A percentile compares a stretch with the other conserved stretches of the same genome.
phyloP scores from a whole-genome alignment of 2,113 vertebrate species.

The Cyanoramphus novaezelandiae region DNA sequence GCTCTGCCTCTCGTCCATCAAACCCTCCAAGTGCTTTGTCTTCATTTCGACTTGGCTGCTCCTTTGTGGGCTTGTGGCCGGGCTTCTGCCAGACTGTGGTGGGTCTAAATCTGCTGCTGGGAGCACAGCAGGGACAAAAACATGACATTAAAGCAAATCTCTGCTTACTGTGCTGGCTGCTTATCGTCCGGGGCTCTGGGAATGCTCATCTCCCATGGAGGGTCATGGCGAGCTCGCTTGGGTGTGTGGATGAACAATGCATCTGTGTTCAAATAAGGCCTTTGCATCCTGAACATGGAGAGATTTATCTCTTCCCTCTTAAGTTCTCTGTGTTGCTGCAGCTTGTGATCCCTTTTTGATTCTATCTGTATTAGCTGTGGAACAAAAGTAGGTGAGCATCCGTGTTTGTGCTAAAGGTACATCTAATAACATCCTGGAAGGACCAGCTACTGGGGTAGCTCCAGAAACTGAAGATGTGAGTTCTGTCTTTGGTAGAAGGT shows the following conservation, averaged over 20 bases:
- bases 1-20: constrained; percentile 66
- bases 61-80: background rate
- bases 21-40: constrained; percentile 62
- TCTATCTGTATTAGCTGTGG: background rate
- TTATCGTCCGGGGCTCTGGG: background rate
- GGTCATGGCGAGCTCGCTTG: background rate
- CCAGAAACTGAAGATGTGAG: background rate
- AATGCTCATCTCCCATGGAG: fast-evolving
- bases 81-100: background rate
- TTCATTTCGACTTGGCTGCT: constrained; percentile 61
- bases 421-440: background rate
- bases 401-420: background rate
- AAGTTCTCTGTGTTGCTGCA: background rate
- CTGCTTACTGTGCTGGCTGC: background rate
- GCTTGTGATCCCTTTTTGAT: background rate
- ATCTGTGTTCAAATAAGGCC: background rate
- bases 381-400: fast-evolving
- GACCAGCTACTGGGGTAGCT: background rate
- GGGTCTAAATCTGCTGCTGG: constrained; percentile 2
- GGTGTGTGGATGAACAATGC: background rate
- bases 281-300: background rate
- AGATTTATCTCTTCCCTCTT: background rate
- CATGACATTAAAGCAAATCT: background rate
- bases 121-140: background rate
- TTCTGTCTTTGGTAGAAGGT: background rate